Base-by-base conservation (phyloP, 2,888 invertebrate species). In the Agriopis leucophaearia region DNA sequence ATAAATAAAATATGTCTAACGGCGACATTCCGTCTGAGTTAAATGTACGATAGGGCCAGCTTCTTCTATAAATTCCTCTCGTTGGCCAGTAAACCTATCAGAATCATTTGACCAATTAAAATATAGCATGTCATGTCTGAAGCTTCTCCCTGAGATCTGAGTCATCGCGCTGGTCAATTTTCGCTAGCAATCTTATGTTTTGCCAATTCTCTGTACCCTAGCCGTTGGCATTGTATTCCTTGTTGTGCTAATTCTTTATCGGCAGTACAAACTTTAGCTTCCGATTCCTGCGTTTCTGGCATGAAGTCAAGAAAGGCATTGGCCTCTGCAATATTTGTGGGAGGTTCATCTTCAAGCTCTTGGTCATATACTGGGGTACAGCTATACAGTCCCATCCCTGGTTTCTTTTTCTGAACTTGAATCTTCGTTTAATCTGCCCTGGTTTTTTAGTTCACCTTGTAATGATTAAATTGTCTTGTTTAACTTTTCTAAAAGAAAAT, bases 161-260 rank as follows among this genome's bases (percentile, higher is more conserved):
- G n/a, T n/a, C n/a, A n/a, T n/a, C n/a, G n/a, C n/a, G n/a, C n/a
- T n/a, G n/a, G n/a, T n/a, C n/a, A n/a, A n/a, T n/a, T n/a, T n/a
- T n/a, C n/a, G n/a, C n/a, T n/a, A n/a, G n/a, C n/a, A n/a, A 35
- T 51, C 45, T 45, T n/a, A 45, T 45, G 15, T 45, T 45, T 45
- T 45, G 45, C 45, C 45, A 45, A 15, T 45, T 45, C 15, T 45
- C 45, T 1, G 45, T 45, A 10, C 45, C 45, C 45, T 15, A 45
- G 15, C 15, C 45, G 45, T 15, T 45, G 45, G 15, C 45, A 45
- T 45, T 45, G 45, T 45, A 15, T 45, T 45, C n/a, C 45, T 45
- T 45, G 45, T 45, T 45, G 8, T 15, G 15, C n/a, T 15, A 45
- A 8, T 4, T 5, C 45, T 15, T 45, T 6, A 15, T 45, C 45